phyloP scores from a whole-genome alignment of 1,140 invertebrate species.

The Zaprionus africanus region DNA sequence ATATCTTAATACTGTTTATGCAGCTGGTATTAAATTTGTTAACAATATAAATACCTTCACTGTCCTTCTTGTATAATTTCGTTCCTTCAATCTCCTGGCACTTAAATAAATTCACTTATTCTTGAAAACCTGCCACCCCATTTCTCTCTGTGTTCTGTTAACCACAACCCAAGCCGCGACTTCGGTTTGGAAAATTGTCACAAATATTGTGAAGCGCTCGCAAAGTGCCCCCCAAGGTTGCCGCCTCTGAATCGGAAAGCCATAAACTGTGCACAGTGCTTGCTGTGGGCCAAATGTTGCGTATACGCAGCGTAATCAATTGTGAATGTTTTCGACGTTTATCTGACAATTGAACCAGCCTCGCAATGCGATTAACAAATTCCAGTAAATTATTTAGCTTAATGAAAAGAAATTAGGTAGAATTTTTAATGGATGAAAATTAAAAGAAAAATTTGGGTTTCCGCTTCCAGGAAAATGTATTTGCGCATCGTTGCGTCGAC shows the following conservation, averaged over 20 bases:
- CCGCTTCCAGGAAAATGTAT: slow-evolving; percentile 32
- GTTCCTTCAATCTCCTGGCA: neutral
- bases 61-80: neutral
- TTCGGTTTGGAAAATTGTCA: slow-evolving; percentile 7
- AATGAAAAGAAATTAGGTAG: slow-evolving; percentile 28
- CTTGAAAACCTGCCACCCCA: too few relatives aligned
- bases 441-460: slow-evolving; percentile 15
- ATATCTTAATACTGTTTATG: too few relatives aligned
- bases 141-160: neutral
- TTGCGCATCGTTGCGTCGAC: slow-evolving; percentile 44
- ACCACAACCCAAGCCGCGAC: slow-evolving; percentile 2
- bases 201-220: slow-evolving; percentile 12
- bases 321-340: slow-evolving; percentile 57
- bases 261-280: slow-evolving; percentile 25
- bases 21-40: too few relatives aligned
- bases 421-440: slow-evolving; percentile 13
- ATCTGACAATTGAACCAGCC: slow-evolving; percentile 28
- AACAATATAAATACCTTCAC: neutral
- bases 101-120: neutral
- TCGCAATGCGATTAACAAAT: slow-evolving; percentile 5
- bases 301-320: slow-evolving; percentile 75
- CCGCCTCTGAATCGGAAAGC: slow-evolving; percentile 41
- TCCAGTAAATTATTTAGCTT: slow-evolving; percentile 16
- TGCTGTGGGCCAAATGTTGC: slow-evolving; percentile 57
- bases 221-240: slow-evolving; percentile 38